Conservation (phyloP, 2,888 invertebrate species). For the Rhingia campestris region DNA sequence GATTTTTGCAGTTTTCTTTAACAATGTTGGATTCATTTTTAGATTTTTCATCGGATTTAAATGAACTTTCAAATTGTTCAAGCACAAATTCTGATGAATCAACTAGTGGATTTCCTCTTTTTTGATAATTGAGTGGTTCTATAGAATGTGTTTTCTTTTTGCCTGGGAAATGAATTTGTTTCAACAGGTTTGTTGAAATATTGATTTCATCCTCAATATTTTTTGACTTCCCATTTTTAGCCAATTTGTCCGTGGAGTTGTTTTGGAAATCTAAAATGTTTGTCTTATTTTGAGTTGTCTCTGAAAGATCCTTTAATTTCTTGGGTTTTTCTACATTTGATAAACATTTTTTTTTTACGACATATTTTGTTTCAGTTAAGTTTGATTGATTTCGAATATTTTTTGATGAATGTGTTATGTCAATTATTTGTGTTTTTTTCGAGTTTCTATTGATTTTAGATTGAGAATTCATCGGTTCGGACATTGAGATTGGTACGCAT, state of each 20-base stretch:
- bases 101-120: background rate
- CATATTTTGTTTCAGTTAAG: no score
- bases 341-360: no score
- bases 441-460: no score
- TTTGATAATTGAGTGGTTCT: background rate
- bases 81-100: background rate
- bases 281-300: background rate
- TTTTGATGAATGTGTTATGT: no score
- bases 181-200: background rate
- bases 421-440: no score
- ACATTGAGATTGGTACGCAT: no score
- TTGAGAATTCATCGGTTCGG: no score
- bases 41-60: background rate
- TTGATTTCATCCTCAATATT: background rate
- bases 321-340: background rate
- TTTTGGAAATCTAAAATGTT: background rate
- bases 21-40: conserved; percentile 15
- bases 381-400: no score
- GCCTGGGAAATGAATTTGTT: conserved; percentile 2
- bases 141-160: background rate
- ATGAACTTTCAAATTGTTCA: no score
- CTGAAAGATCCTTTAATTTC: background rate
- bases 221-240: background rate
- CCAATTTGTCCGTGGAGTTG: background rate
- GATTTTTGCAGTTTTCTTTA: conserved; percentile 1